Base-by-base conservation (phyloP, 2,888 invertebrate species). In the Tridacna gigas region DNA sequence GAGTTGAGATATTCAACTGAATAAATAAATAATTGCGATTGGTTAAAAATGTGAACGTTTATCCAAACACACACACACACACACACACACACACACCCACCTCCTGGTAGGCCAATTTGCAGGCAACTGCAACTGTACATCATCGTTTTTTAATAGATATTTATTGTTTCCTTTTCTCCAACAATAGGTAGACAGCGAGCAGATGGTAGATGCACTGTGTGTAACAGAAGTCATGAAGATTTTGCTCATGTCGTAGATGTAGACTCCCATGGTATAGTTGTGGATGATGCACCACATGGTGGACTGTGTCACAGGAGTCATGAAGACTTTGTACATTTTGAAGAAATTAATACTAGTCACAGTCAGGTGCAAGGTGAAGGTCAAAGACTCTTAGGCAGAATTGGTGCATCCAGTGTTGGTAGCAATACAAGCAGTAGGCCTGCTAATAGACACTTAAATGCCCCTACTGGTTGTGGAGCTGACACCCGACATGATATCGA, bases 131-230 rank as follows among this genome's bases (percentile, higher is more conserved):
- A n/a, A n/a, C n/a, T n/a, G n/a, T n/a, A n/a, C n/a, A n/a, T n/a
- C n/a, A n/a, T n/a, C n/a, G n/a, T n/a, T n/a, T n/a, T n/a, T n/a
- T n/a, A n/a, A n/a, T n/a, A n/a, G n/a, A n/a, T n/a, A n/a, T n/a
- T n/a, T n/a, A n/a, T n/a, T n/a, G n/a, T n/a, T n/a, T n/a, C n/a
- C 37, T 37, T 7, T 37, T 7, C 37, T 37, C 37, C 37, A 37
- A 4, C 37, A 37, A 37, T 37, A 88, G 88, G 84, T 26, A 61
- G 75, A 18, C 56, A 69, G 60, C 82, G 82, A 48, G 60, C 82
- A n/a, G 84, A 86, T 82, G 88, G 88, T 15, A 71, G 76, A 67
- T 88, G 88, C 56, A 84, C 88, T 65, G 83, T 88, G 9, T 88
- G 88, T 74, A 45, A 82, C 61, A 74, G 83, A 74, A 78, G 61